Evolutionary conservation across 2,888 invertebrate genomes (phyloP).

Genomic region (Eupithecia pulchellata): DNA sequence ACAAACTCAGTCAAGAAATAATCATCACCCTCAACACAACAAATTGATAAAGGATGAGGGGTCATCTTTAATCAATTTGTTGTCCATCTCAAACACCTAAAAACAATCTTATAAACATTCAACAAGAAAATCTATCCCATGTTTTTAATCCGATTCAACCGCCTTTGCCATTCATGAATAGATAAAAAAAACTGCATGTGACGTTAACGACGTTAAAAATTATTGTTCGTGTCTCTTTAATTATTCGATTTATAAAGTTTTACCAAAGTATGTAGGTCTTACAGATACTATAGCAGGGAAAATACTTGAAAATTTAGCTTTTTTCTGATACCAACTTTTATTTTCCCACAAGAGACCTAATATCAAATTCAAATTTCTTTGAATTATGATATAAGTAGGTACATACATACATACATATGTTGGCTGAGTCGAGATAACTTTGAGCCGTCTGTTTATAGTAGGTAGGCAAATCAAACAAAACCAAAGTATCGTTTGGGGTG

Average conservation of each 20-base stretch:
- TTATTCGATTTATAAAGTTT: background rate
- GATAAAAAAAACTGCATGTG: background rate
- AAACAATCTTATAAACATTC: background rate
- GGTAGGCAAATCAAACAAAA: background rate
- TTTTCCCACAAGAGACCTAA: too few species aligned
- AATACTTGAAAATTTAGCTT: too few species aligned
- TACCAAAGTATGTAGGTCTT: background rate
- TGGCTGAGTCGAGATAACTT: too few species aligned
- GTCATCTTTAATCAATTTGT: background rate
- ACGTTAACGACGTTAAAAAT: background rate
- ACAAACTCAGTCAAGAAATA: background rate
- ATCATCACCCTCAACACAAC: too few species aligned
- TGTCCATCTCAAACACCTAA: too few species aligned
- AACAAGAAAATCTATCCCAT: background rate
- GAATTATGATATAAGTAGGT: too few species aligned
- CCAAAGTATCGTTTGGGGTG: background rate
- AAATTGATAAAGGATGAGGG: too few species aligned
- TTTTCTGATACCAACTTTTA: too few species aligned
- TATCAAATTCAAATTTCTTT: too few species aligned
- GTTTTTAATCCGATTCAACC: background rate
- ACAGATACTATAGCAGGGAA: too few species aligned
- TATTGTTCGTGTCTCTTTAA: background rate
- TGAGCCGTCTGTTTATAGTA: background rate
- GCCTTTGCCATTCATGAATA: background rate
- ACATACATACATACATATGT: too few species aligned